phyloP scores from a whole-genome alignment of 2,888 invertebrate genomes.

The Campoplex nolae region DNA sequence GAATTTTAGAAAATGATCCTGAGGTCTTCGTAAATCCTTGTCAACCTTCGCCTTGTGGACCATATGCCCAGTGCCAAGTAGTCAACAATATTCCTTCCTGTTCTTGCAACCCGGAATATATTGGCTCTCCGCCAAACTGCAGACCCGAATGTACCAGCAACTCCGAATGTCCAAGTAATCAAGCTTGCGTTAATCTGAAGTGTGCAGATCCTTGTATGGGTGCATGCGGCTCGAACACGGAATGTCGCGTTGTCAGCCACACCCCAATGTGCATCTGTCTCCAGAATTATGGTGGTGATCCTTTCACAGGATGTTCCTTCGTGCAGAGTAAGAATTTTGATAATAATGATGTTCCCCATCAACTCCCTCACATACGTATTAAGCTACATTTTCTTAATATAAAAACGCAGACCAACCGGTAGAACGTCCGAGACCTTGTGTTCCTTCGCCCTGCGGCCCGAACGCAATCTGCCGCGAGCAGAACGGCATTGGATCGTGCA shows the following conservation, averaged over 20 bases:
- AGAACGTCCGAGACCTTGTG: constrained; percentile 86
- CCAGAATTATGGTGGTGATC: constrained; percentile 87
- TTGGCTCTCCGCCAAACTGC: constrained; percentile 91
- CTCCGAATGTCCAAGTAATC: constrained; percentile 90
- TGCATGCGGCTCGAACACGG: constrained; percentile 90
- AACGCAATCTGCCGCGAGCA: constrained; percentile 92
- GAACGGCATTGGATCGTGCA: constrained; percentile 85
- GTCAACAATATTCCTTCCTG: constrained; percentile 86
- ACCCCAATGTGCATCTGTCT: constrained; percentile 90
- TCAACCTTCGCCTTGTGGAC: constrained; percentile 84
- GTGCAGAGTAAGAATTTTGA: constrained; percentile 79
- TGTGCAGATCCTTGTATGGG: constrained; percentile 92
- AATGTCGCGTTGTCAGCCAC: constrained; percentile 91
- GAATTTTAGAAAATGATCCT: constrained; percentile 60
- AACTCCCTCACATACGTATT: constrained; percentile 65
- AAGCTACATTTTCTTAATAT: background rate
- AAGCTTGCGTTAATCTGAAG: constrained; percentile 91
- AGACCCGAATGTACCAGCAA: constrained; percentile 92
- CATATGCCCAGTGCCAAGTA: constrained; percentile 88
- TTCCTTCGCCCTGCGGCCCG: constrained; percentile 93
- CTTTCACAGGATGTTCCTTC: constrained; percentile 87
- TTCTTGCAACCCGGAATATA: constrained; percentile 89
- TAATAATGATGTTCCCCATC: constrained; percentile 76
- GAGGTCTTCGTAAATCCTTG: constrained; percentile 75
- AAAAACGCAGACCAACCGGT: constrained; percentile 30